Percentiles rank a stretch among this genome's conserved stretches.
Conservation (phyloP, 2,113 vertebrate species). For the Phrynosoma blainvillii region DNA sequence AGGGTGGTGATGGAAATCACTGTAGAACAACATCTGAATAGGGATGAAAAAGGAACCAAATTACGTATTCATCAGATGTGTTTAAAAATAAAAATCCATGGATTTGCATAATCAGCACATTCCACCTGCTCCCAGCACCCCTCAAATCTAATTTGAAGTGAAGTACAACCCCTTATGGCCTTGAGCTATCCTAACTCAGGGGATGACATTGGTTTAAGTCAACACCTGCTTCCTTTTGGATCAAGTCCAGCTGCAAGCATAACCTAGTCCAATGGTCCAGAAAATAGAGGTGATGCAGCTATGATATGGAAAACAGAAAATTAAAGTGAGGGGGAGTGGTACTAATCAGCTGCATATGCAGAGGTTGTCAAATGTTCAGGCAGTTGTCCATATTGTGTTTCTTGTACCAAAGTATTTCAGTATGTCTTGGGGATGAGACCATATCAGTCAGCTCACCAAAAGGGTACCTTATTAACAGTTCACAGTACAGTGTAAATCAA, state of each 20-base stretch:
- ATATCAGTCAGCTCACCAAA: not conserved
- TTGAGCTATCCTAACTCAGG: accelerated
- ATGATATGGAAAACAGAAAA: not conserved
- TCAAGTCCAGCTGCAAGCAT: accelerated
- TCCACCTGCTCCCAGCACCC: slow-evolving; percentile 33
- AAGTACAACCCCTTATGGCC: not conserved
- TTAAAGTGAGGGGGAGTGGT: slow-evolving; percentile 19
- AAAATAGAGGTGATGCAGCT: slow-evolving; percentile 44
- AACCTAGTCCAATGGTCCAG: accelerated
- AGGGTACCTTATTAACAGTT: not conserved
- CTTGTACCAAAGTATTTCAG: not conserved
- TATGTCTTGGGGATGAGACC: not conserved
- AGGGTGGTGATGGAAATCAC: not conserved
- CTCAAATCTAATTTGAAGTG: slow-evolving; percentile 31
- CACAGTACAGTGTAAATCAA: not conserved
- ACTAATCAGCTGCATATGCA: slow-evolving; percentile 5
- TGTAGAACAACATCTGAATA: slow-evolving; percentile 29
- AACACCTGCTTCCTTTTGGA: slow-evolving; percentile 44
- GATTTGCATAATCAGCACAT: slow-evolving; percentile 36
- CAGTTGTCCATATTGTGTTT: not conserved
- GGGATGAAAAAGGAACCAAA: slow-evolving; percentile 26
- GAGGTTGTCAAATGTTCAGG: not conserved
- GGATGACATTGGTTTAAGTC: not conserved
- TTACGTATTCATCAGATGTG: slow-evolving; percentile 11
- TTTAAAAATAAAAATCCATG: slow-evolving; percentile 1